Evolutionary conservation across 2,888 invertebrate species (phyloP).

Genomic region (Microplitis manilae): DNA sequence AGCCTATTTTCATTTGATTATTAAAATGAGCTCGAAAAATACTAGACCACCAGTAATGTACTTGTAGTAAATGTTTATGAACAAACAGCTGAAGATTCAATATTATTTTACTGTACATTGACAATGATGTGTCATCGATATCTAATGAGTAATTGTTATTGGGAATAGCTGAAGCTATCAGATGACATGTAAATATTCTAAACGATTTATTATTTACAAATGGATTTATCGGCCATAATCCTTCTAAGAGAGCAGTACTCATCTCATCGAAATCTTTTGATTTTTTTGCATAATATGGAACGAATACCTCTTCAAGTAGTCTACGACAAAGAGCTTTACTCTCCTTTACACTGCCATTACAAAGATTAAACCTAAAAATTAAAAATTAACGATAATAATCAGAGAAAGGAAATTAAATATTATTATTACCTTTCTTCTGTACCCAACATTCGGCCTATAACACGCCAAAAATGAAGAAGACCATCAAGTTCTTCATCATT

Average conservation of each 20-base stretch:
- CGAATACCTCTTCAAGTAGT: slow-evolving; percentile 75
- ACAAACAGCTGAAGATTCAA: slow-evolving; percentile 66
- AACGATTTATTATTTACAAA: slow-evolving; percentile 75
- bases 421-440: slow-evolving; percentile 80
- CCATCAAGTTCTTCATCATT: slow-evolving; percentile 80
- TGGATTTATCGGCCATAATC: slow-evolving; percentile 81
- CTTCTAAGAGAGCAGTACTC: slow-evolving; percentile 78
- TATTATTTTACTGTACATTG: slow-evolving; percentile 65
- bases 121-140: slow-evolving; percentile 48
- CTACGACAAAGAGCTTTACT: slow-evolving; percentile 76
- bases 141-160: slow-evolving; percentile 63
- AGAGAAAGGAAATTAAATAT: neutral
- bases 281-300: slow-evolving; percentile 76
- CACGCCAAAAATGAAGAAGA: slow-evolving; percentile 88
- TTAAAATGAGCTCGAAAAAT: slow-evolving; percentile 78
- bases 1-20: slow-evolving; percentile 74
- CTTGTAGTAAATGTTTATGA: slow-evolving; percentile 65
- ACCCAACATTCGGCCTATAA: slow-evolving; percentile 86
- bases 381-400: neutral
- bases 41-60: slow-evolving; percentile 63
- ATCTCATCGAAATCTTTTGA: slow-evolving; percentile 79
- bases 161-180: slow-evolving; percentile 68
- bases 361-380: slow-evolving; percentile 79
- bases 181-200: slow-evolving; percentile 74
- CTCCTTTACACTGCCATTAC: slow-evolving; percentile 77